A percentile compares a stretch with the other conserved stretches of the same genome.
These are phyloP conservation scores for Gopherus evgoodei DNA, from an alignment of 2,113 vertebrate species.

Conservation along the genomic window DNA sequence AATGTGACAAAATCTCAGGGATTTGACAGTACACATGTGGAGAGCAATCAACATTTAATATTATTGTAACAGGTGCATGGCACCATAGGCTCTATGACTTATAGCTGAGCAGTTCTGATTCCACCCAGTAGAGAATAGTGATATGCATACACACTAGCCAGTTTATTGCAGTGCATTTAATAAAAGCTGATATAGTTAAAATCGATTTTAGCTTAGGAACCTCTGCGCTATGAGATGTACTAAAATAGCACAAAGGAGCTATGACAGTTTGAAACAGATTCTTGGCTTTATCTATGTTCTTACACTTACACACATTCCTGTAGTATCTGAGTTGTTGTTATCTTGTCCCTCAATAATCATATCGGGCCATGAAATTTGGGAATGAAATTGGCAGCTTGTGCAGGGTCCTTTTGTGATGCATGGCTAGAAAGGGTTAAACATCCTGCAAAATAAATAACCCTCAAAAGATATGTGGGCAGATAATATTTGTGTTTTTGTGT, in stretches of 20 bases:
- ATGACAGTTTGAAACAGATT: neutral
- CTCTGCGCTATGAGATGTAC: neutral
- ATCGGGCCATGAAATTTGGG: neutral
- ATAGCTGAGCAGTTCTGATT: rapidly evolving
- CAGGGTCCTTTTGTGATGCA: neutral
- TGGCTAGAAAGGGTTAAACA: too few species aligned
- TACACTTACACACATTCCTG: neutral
- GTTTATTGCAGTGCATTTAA: neutral
- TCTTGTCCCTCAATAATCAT: neutral
- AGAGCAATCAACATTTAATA: rapidly evolving
- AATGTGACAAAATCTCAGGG: neutral
- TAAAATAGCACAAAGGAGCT: neutral
- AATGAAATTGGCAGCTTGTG: neutral
- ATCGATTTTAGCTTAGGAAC: neutral
- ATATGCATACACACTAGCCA: neutral
- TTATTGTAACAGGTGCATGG: neutral
- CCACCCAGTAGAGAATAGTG: rapidly evolving
- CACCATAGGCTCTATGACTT: neutral
- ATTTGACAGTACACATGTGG: neutral
- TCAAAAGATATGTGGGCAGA: too few species aligned
- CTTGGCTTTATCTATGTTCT: neutral
- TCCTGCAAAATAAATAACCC: too few species aligned
- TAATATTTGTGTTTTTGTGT: too few species aligned
- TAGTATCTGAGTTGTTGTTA: neutral
- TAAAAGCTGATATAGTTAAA: neutral